phyloP scores from a whole-genome alignment of 2,888 invertebrate genomes.

The Drosophila koepferae region DNA sequence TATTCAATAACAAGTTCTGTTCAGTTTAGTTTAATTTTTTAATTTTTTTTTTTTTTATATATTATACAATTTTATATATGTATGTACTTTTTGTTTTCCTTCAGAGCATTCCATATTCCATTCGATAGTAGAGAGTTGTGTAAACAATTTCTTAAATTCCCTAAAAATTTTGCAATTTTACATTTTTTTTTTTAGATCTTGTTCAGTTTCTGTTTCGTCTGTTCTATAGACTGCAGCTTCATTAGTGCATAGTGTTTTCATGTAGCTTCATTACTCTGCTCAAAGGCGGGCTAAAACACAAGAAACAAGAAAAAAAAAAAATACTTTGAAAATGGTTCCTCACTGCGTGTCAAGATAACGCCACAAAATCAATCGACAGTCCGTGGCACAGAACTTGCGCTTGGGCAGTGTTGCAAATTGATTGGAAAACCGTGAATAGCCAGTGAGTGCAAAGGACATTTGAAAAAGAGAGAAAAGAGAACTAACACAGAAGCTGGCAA shows the following conservation, averaged over 20 bases:
- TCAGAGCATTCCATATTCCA: not conserved
- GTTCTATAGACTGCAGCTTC: too few relatives aligned
- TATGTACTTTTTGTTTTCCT: not conserved
- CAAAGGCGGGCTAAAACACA: too few relatives aligned
- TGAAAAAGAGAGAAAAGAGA: not conserved
- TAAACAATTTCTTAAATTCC: not conserved
- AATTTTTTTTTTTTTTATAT: too few relatives aligned
- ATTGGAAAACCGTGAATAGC: not conserved
- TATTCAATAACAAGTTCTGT: too few relatives aligned
- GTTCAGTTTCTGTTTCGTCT: not conserved
- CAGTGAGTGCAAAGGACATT: not conserved
- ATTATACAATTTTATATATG: not conserved
- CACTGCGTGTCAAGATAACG: not conserved
- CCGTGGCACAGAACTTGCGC: not conserved
- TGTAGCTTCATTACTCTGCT: too few relatives aligned
- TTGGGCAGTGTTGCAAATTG: not conserved
- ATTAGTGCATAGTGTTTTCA: too few relatives aligned
- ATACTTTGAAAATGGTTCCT: too few relatives aligned
- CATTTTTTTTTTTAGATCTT: not conserved
- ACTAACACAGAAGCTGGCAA: constrained; percentile 38
- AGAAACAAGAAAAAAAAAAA: too few relatives aligned
- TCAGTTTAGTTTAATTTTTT: not conserved
- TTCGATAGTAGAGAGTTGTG: not conserved
- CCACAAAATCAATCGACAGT: not conserved
- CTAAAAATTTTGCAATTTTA: too few relatives aligned